phyloP scores from a whole-genome alignment of 2,113 vertebrate species.

The Lepus europaeus region DNA sequence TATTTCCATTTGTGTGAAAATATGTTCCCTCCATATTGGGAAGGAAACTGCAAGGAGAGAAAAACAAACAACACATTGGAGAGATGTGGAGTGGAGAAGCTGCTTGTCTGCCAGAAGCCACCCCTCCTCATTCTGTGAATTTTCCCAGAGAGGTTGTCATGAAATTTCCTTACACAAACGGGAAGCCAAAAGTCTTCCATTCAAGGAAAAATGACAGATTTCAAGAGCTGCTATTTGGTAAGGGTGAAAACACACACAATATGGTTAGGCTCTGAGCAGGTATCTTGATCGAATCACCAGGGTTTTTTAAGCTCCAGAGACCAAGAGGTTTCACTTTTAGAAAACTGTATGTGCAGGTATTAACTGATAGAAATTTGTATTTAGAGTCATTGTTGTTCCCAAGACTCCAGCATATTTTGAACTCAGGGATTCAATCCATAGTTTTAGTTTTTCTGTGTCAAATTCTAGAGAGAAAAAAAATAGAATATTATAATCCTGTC shows the following conservation, averaged over 20 bases:
- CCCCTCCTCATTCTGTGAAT: constrained; percentile 60
- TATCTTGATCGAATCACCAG: neutral
- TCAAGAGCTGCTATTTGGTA: constrained; percentile 2
- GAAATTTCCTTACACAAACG: constrained; percentile 58
- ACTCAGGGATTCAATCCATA: neutral
- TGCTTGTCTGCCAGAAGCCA: constrained; percentile 62
- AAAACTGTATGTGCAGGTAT: neutral
- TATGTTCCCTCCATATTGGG: constrained; percentile 78
- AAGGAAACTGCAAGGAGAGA: constrained; percentile 71
- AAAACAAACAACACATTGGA: constrained; percentile 80
- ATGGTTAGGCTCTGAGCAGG: constrained; percentile 19
- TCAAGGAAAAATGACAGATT: constrained; percentile 61
- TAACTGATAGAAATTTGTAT: neutral
- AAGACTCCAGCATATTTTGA: neutral
- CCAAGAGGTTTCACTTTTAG: neutral
- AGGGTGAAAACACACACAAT: constrained; percentile 46
- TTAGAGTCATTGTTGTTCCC: neutral
- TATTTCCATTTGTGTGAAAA: constrained; percentile 80
- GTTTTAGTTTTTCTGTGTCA: neutral
- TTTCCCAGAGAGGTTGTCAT: constrained; percentile 68
- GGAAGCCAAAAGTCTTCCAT: constrained; percentile 65
- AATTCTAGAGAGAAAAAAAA: neutral
- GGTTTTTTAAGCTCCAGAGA: neutral
- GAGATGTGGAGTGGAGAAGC: constrained; percentile 19
- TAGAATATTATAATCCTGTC: neutral